Conservation (phyloP, 2,113 vertebrate species). For the Hippocampus zosterae region DNA sequence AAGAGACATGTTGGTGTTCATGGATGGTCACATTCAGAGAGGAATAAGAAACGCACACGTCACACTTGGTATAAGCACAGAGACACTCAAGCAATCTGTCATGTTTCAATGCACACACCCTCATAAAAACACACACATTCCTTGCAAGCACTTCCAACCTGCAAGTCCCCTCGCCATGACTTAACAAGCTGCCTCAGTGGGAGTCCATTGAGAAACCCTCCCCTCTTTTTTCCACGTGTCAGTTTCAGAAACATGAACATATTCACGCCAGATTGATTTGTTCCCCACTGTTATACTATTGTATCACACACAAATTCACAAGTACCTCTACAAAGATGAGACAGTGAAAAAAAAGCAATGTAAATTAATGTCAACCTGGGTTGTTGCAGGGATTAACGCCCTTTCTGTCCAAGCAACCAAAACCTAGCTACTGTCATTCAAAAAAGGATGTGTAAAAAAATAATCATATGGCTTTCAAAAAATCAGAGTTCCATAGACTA, state of each 20-base stretch:
- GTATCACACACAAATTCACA: not conserved
- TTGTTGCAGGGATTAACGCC: not conserved
- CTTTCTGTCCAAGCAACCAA: not conserved
- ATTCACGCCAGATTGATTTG: not conserved
- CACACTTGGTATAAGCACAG: conserved; percentile 49
- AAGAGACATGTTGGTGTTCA: conserved; percentile 21
- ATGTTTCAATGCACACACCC: conserved; percentile 17
- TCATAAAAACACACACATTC: conserved; percentile 20
- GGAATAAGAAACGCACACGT: conserved; percentile 21
- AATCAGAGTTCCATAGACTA: not conserved
- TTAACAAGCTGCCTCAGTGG: conserved; percentile 48
- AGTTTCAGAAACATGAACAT: not conserved
- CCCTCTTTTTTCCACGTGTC: conserved; percentile 12
- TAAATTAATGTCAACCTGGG: not conserved
- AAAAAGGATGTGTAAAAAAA: not conserved
- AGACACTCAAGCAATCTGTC: conserved; percentile 40
- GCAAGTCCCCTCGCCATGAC: conserved; percentile 44
- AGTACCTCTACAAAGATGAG: not conserved
- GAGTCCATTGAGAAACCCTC: conserved; percentile 28
- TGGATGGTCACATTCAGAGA: conserved; percentile 32
- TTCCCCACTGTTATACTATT: conserved; percentile 32
- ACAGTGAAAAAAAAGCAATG: not conserved
- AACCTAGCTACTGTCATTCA: not conserved
- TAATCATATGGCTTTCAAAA: not conserved
- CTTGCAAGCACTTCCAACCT: conserved; percentile 32